Conservation (phyloP, 2,888 invertebrate species). For the Eulithis prunata region DNA sequence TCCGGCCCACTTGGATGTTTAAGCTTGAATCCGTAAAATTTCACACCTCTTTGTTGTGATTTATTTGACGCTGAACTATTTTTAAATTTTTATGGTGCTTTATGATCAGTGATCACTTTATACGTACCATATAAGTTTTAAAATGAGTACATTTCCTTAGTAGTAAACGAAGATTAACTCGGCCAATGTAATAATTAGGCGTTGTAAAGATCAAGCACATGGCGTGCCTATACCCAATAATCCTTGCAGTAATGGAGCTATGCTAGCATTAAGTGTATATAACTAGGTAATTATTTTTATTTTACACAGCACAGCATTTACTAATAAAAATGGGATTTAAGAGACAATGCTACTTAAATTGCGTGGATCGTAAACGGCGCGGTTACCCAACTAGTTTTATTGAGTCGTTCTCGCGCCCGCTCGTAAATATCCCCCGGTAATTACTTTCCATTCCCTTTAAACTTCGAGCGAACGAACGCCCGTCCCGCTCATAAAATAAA, state of each 20-base stretch:
- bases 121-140: no score
- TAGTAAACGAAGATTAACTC: constrained; percentile 19
- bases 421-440: constrained; percentile 79
- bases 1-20: constrained; percentile 53
- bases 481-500: constrained; percentile 62
- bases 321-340: constrained; percentile 55
- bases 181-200: constrained; percentile 16
- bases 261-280: constrained; percentile 22
- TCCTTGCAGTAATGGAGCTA: constrained; percentile 7
- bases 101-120: no score
- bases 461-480: constrained; percentile 51
- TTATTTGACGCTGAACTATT: constrained; percentile 1
- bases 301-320: constrained; percentile 34
- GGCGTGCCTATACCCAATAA: constrained; percentile 6
- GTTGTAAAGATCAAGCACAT: constrained; percentile 13
- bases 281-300: constrained; percentile 26
- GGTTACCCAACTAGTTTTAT: constrained; percentile 78
- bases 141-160: not conserved
- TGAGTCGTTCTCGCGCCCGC: constrained; percentile 74
- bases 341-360: constrained; percentile 67
- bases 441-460: constrained; percentile 76
- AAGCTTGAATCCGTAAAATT: constrained; percentile 45
- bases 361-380: constrained; percentile 68
- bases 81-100: not conserved
- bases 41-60: constrained; percentile 30